Evolutionary conservation across 2,113 vertebrate species (phyloP), one percentile per base, ranked within the genome.

Genomic region (Triplophysa rosa): DNA sequence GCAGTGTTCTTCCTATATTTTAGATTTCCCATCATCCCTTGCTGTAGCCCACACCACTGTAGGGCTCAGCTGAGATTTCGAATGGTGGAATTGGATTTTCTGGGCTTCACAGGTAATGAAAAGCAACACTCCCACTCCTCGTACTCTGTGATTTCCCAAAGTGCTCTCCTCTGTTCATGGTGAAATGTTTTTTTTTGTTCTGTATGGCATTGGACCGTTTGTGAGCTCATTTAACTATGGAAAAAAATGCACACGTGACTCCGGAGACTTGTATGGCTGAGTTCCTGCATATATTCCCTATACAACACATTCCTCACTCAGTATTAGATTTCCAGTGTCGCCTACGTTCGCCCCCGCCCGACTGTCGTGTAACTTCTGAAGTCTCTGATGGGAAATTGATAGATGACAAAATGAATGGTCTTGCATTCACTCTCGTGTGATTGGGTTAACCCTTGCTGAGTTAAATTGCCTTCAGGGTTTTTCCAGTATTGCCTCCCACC

Each of bases 61-160:
- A 19, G 14, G 58, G 69, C 73, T 73, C 84, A 59, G 76, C 80
- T 65, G 81, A 83, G 78, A 85, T 76, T 63, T 21, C 65, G 33
- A 79, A 68, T 59, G 68, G 64, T 74, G 78, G 77, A 83, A 85
- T 83, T 80, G 58, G 78, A 83, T 85, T 85, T 85, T 82, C 67
- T 59, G 67, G 64, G 77, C 78, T 77, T 83, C 62, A 54, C 45
- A 82, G 69, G 73, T 82, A 83, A 85, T 85, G 78, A 83, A 85
- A 85, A 73, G 84, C 75, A 80, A 37, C 23, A 58, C 78, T 85
- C 64, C 67, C 74, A 42, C 72, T 73, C 75, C 65, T 67, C 69
- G 64, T 64, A 26, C 63, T 19, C 29, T 74, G 62, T 85, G 84
- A 83, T 85, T 83, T 85, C 84, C 84, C 84, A 78, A 70, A 82